phyloP scores from a whole-genome alignment of 1,140 invertebrate genomes.

The Triops cancriformis region DNA sequence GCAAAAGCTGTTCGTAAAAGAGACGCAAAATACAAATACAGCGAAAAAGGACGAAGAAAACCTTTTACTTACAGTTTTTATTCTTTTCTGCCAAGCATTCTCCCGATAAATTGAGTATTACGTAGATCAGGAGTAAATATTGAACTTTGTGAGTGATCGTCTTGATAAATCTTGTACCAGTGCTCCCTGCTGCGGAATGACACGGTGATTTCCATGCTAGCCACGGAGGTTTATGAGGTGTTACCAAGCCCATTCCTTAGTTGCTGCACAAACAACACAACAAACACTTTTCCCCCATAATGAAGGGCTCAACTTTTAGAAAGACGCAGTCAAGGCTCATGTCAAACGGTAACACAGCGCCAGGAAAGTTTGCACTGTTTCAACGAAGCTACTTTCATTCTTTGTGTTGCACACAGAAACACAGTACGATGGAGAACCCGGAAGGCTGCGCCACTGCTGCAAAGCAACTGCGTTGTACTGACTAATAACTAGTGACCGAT shows the following conservation, averaged over 20 bases:
- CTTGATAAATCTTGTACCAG: background rate
- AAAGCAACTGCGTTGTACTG: no score
- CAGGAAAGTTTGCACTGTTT: background rate
- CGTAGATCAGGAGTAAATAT: background rate
- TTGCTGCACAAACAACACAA: background rate
- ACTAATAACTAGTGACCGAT: no score
- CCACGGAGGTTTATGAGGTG: constrained; percentile 1
- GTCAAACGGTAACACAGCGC: background rate
- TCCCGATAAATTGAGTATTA: background rate
- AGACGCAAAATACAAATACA: no score
- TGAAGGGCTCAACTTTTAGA: background rate
- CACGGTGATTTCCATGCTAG: background rate
- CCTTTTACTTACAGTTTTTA: constrained; percentile 24
- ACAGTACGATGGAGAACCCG: no score
- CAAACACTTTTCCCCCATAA: background rate
- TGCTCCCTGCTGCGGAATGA: background rate
- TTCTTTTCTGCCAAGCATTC: constrained; percentile 22
- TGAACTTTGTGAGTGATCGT: background rate
- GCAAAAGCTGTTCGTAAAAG: no score
- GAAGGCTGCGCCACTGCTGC: no score
- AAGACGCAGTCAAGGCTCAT: background rate
- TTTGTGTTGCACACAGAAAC: no score
- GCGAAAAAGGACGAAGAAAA: no score
- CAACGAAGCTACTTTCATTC: no score
- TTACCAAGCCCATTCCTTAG: background rate